A percentile compares a stretch with the other conserved stretches of the same genome.
Conservation (phyloP, 1,140 invertebrate genomes). For the Myzus persicae region DNA sequence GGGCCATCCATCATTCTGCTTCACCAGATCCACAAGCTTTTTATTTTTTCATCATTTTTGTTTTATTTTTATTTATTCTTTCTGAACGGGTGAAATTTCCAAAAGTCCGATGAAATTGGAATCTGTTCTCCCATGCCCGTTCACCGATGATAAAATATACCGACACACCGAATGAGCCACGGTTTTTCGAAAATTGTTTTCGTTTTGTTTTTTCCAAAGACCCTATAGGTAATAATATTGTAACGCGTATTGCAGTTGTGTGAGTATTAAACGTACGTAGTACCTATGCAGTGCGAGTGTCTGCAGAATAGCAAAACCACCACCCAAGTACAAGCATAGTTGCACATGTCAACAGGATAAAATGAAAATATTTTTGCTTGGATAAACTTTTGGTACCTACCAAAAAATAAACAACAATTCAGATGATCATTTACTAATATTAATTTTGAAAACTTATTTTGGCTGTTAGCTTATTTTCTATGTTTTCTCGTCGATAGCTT, state of each 20-base stretch:
- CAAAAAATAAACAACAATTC: background rate
- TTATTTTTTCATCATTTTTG: constrained; percentile 6
- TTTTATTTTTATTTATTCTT: constrained; percentile 1
- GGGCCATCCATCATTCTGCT: constrained; percentile 48
- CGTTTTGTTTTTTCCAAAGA: background rate
- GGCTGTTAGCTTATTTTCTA: too few species aligned
- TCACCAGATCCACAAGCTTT: constrained; percentile 25
- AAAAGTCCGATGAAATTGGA: background rate
- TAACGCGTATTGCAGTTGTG: too few species aligned
- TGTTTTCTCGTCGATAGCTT: too few species aligned
- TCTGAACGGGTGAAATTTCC: background rate
- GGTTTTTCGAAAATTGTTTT: background rate
- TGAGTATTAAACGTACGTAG: too few species aligned
- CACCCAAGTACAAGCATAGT: background rate
- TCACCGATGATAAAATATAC: background rate
- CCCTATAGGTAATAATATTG: too few species aligned
- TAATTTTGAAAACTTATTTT: background rate
- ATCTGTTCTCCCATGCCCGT: background rate
- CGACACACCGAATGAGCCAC: background rate
- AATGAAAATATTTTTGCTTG: background rate
- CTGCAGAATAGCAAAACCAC: background rate
- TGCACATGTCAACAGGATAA: background rate
- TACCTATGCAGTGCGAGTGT: too few species aligned
- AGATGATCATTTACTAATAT: background rate
- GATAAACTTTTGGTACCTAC: background rate